Evolutionary conservation across 2,113 vertebrate genomes (phyloP).

Genomic region (Antechinus stuartii): DNA sequence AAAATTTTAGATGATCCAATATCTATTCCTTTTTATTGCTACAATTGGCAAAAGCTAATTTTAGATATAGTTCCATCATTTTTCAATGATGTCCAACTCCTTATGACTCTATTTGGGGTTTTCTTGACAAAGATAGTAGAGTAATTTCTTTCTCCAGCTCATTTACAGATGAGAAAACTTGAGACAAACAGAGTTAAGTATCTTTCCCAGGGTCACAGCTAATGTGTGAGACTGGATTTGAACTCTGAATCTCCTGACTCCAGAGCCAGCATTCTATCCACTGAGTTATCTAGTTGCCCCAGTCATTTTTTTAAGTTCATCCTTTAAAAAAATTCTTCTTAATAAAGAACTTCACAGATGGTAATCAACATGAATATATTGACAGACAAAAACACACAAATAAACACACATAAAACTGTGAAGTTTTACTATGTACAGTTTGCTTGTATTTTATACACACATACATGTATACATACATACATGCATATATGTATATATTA

Average conservation of each 20-base stretch:
- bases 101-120: no score
- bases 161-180: neutral
- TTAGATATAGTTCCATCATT: neutral
- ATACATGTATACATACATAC: no score
- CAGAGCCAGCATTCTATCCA: neutral
- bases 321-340: neutral
- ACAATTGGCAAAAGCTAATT: neutral
- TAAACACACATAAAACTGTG: neutral
- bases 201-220: neutral
- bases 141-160: no score
- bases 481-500: neutral
- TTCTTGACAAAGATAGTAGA: no score
- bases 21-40: neutral
- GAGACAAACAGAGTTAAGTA: neutral
- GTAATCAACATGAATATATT: neutral
- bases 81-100: neutral
- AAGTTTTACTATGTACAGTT: neutral
- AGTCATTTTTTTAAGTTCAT: neutral
- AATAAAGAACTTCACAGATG: neutral
- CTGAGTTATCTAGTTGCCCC: neutral
- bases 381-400: neutral
- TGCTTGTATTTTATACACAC: no score
- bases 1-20: neutral
- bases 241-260: neutral
- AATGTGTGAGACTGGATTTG: neutral